Evolutionary conservation across 2,797 vertebrate genomes (phyloP), one percentile per base, ranked within the genome.

Genomic region (Enteromius paludinosus): DNA sequence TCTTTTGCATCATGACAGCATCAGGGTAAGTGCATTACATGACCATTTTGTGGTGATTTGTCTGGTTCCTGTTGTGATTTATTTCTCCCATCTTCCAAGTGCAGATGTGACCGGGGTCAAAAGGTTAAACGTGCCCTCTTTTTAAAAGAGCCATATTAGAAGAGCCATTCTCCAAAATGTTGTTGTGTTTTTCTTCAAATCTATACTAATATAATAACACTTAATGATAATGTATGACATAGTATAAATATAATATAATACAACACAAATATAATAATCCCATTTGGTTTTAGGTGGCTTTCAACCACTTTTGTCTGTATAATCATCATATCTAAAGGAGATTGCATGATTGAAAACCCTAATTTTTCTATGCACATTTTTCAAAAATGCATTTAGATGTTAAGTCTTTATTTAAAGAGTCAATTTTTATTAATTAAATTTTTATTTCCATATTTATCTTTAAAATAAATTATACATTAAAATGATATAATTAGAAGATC

Each of bases 61-160:
- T 82, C 79, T 72, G 74, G 56, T 86, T 89, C 87, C 88, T 87
- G 86, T 90, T 91, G 89, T 92, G 91, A 93, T 94, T 93, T 92
- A 93, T 92, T 91, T 86, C 83, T 87, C 84, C 90, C 89, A 93
- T 94, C 92, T 92, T 90, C 88, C 86, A 56, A 25, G 6, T 90
- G 91, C 94, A 95, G 93, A 93, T 95, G 93, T 94, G 94, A 90
- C 93, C 91, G 82, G 12, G 65, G 87, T 89, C 86, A 86, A 92
- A 89, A 92, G 93, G 93, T 90, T 87, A 78, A 90, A 88, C 88
- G 87, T 88, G 91, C 90, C 88, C 87, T 88, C 83, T 84, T 54
- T 18, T 47, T 56, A 69, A 78, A 9, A 72, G 70, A 84, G 73
- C 30, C 25, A 14, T 71, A 49, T 47, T 54, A 69, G 77, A 7